Evolutionary conservation across 1,140 invertebrate genomes (phyloP).

Genomic region (Atta texana): DNA sequence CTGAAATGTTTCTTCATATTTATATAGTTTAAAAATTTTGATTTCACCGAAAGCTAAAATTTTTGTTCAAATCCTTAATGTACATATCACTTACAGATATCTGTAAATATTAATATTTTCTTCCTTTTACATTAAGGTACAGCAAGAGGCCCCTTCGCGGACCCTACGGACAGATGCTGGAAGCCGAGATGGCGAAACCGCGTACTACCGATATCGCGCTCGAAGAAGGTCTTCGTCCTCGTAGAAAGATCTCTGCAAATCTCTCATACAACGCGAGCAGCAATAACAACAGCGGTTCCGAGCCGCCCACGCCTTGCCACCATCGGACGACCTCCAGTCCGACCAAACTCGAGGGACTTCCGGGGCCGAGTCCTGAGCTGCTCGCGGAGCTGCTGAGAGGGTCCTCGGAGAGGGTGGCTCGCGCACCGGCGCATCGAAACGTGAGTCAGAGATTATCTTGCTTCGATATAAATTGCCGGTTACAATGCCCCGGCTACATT

Average conservation of each 20-base stretch:
- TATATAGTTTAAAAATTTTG: neutral
- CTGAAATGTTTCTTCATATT: neutral
- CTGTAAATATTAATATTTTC: neutral
- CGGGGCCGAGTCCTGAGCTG: constrained; percentile 90
- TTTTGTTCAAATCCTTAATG: neutral
- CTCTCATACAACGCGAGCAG: constrained; percentile 81
- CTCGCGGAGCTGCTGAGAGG: constrained; percentile 91
- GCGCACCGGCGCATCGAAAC: constrained; percentile 82
- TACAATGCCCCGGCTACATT: constrained; percentile 48
- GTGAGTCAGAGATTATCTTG: constrained; percentile 77
- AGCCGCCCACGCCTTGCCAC: constrained; percentile 87
- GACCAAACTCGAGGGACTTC: constrained; percentile 90
- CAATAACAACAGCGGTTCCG: constrained; percentile 78
- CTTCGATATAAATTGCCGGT: constrained; percentile 53
- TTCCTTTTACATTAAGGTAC: constrained; percentile 85
- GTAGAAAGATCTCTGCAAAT: constrained; percentile 83
- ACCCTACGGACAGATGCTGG: constrained; percentile 94
- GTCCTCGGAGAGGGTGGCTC: constrained; percentile 90
- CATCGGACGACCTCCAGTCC: constrained; percentile 93
- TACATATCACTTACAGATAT: neutral
- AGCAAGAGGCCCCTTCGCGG: constrained; percentile 92
- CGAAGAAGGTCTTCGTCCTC: constrained; percentile 78
- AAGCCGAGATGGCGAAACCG: constrained; percentile 93
- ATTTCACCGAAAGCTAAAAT: neutral
- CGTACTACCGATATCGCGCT: constrained; percentile 80